These are phyloP conservation scores for Heliconius hortense DNA, from an alignment of 2,888 invertebrate genomes.

Conservation along the genomic window DNA sequence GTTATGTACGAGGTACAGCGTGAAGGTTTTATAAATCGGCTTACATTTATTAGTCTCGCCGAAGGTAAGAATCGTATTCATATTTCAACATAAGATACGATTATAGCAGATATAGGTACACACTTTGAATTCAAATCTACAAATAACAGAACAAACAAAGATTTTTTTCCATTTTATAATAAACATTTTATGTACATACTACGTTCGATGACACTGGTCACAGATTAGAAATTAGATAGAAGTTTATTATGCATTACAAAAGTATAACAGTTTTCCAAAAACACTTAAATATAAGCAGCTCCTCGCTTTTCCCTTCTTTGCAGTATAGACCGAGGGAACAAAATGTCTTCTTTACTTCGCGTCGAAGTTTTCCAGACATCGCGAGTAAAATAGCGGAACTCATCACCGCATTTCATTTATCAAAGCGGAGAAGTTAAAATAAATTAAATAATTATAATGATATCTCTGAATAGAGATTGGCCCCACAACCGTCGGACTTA, in stretches of 20 bases:
- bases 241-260: neutral
- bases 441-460: too few relatives aligned
- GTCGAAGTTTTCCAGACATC: too few relatives aligned
- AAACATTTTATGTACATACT: constrained; percentile 36
- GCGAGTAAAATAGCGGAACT: too few relatives aligned
- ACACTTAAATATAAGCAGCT: too few relatives aligned
- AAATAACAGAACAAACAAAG: constrained; percentile 41
- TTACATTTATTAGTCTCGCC: neutral
- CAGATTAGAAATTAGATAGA: constrained; percentile 14
- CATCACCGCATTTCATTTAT: too few relatives aligned
- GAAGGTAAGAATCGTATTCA: constrained; percentile 19
- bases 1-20: too few relatives aligned
- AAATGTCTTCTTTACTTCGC: too few relatives aligned
- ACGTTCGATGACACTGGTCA: constrained; percentile 44
- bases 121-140: constrained; percentile 35
- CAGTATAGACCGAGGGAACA: too few relatives aligned
- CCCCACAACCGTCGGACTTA: neutral
- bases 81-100: constrained; percentile 32
- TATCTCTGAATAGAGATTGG: too few relatives aligned
- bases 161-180: constrained; percentile 39
- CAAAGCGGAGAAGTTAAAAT: neutral
- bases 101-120: constrained; percentile 24
- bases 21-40: neutral
- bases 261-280: too few relatives aligned
- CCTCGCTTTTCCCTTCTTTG: too few relatives aligned